phyloP scores from a whole-genome alignment of 92 coral and sea anemone species.

The Pocillopora meandrina region DNA sequence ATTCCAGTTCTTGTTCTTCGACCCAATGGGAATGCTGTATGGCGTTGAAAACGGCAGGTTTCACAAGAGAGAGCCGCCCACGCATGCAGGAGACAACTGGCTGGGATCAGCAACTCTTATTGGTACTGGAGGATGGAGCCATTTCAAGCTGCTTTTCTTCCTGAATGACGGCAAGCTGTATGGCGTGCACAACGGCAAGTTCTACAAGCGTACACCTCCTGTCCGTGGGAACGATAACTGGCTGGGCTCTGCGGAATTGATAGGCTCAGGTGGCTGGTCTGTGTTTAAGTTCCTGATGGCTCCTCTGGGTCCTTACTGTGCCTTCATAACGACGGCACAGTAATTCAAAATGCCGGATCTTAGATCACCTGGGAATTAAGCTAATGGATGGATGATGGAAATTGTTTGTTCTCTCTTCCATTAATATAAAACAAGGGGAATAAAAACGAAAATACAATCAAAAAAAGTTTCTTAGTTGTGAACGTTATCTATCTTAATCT shows the following conservation, averaged over 20 bases:
- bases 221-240: background rate
- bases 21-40: constrained; percentile 14
- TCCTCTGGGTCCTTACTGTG: background rate
- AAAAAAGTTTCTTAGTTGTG: too few relatives aligned
- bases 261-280: constrained; percentile 1
- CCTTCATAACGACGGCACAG: background rate
- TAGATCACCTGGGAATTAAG: too few relatives aligned
- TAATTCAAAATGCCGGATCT: too few relatives aligned
- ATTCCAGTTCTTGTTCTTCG: constrained; percentile 33
- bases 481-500: too few relatives aligned
- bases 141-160: constrained; percentile 19
- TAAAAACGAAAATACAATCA: too few relatives aligned
- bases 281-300: background rate
- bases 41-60: constrained; percentile 15
- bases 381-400: too few relatives aligned
- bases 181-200: background rate
- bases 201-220: constrained; percentile 17
- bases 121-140: constrained; percentile 16
- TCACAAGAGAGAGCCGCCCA: constrained; percentile 9
- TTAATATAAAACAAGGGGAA: too few relatives aligned
- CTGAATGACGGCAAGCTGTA: constrained; percentile 2
- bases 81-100: constrained; percentile 2
- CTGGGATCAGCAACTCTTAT: background rate
- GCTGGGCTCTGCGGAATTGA: background rate
- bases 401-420: too few relatives aligned